phyloP scores from a whole-genome alignment of 2,888 invertebrate genomes.

The Atethmia centrago region DNA sequence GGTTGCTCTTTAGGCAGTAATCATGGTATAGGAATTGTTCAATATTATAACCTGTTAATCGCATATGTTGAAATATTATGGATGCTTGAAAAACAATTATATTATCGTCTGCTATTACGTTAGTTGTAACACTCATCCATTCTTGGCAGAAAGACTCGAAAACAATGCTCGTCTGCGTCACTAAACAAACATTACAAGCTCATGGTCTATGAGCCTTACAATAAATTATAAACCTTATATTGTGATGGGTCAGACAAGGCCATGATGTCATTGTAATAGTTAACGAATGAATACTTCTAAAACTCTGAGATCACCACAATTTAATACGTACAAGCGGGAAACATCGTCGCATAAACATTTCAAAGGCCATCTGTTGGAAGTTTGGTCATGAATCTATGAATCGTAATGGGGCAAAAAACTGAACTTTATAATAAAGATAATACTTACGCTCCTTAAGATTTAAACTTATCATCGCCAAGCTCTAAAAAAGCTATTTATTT shows the following conservation, averaged over 20 bases:
- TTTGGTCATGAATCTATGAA: constrained; percentile 40
- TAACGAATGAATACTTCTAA: constrained; percentile 75
- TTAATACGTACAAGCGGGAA: constrained; percentile 73
- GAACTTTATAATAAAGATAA: not conserved
- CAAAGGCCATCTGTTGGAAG: constrained; percentile 52
- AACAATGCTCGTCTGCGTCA: constrained; percentile 4
- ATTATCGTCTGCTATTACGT: not conserved
- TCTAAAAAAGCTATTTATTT: constrained; percentile 8
- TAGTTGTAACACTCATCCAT: not conserved
- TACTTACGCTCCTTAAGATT: not conserved
- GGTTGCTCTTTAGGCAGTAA: constrained; percentile 49
- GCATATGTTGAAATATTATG: constrained; percentile 6
- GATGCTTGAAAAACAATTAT: not conserved
- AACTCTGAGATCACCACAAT: constrained; percentile 84
- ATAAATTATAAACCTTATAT: constrained; percentile 55
- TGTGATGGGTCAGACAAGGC: constrained; percentile 70
- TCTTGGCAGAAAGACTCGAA: constrained; percentile 7
- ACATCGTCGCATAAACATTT: constrained; percentile 65
- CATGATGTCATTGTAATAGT: constrained; percentile 85
- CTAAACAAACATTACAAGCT: constrained; percentile 35
- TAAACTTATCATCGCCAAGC: not conserved
- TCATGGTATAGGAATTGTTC: constrained; percentile 36
- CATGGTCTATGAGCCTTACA: constrained; percentile 45
- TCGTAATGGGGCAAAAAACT: constrained; percentile 7
- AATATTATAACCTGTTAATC: constrained; percentile 32